Conservation (phyloP, 1,140 invertebrate genomes). For the Aradophagus sp. region DNA sequence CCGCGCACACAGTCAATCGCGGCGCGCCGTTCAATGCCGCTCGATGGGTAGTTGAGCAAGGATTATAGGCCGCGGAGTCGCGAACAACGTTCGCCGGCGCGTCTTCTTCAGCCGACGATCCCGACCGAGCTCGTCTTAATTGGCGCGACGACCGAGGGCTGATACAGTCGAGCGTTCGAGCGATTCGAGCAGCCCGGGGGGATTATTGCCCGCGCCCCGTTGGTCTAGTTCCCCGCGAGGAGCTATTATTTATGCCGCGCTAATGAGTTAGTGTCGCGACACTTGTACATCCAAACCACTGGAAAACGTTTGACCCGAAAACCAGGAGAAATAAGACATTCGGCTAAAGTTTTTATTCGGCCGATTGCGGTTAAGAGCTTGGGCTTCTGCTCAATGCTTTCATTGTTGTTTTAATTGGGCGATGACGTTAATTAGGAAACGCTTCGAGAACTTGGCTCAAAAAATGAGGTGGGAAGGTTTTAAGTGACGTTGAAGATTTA, state of each 20-base stretch:
- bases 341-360: no score
- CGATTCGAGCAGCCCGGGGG: constrained; percentile 8
- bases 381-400: no score
- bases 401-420: no score
- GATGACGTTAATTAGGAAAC: no score
- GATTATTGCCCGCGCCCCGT: constrained; percentile 32
- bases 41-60: constrained; percentile 73
- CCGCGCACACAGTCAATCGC: constrained; percentile 47
- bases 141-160: constrained; percentile 55
- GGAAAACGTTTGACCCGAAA: no score
- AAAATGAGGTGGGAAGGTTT: no score
- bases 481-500: no score
- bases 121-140: constrained; percentile 70
- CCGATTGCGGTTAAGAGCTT: no score
- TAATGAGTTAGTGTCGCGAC: constrained; percentile 6
- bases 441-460: no score
- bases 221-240: no score
- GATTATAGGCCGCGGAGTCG: constrained; percentile 70
- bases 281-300: constrained; percentile 10
- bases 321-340: no score
- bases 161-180: constrained; percentile 23
- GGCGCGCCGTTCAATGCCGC: constrained; percentile 66
- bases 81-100: constrained; percentile 34
- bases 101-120: constrained; percentile 52
- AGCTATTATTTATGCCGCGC: constrained; percentile 29